Evolutionary conservation across 2,888 invertebrate genomes (phyloP), one percentile per base, ranked within the genome.

Genomic region (Amblyteles armatorius): DNA sequence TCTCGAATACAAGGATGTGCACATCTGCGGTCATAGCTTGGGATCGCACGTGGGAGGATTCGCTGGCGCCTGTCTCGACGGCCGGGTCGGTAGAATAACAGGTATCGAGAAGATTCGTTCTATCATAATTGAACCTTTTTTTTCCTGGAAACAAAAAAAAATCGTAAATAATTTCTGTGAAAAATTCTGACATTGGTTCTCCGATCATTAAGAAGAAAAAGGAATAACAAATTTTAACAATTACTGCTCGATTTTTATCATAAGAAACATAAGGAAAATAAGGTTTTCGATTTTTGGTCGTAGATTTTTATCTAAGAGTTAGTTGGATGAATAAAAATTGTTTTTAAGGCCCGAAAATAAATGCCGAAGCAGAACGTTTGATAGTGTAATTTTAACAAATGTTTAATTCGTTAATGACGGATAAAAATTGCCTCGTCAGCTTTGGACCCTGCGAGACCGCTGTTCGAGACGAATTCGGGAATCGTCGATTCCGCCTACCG

Each of bases 391-490:
- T 48, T 19, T 16, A 36, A 48, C 13, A 57, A 36, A 7, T n/a
- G 76, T 67, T 50, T 1, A 3, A 33, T 29, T 36, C 40, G 7
- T 50, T 48, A 44, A 65, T 67, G n/a, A 22, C 16, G n/a, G 2
- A 44, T 55, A 33, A 26, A 19, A 40, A n/a, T 57, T 5, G 73
- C n/a, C 67, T 81, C 33, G 6, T 2, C 33, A 92, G 92, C 91
- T 78, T 87, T 95, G 55, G 95, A 95, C 91, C 94, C 94, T 2
- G 95, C 95, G 1, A 94, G 94, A n/a, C 95, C 95, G 1, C 88
- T 95, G 2, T 95, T 94, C 88, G 94, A 94, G 88, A 90, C 91
- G n/a, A 88, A 87, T 33, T 88, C 90, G 6, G 89, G 90, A 1
- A 92, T 93, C n/a, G 94, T 94, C 71, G 94, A 93, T 74, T 90